Percentiles rank a stretch among this genome's conserved stretches.
Evolutionary conservation across 2,113 vertebrate genomes (phyloP).

Genomic region (Acrocephalus kingi): DNA sequence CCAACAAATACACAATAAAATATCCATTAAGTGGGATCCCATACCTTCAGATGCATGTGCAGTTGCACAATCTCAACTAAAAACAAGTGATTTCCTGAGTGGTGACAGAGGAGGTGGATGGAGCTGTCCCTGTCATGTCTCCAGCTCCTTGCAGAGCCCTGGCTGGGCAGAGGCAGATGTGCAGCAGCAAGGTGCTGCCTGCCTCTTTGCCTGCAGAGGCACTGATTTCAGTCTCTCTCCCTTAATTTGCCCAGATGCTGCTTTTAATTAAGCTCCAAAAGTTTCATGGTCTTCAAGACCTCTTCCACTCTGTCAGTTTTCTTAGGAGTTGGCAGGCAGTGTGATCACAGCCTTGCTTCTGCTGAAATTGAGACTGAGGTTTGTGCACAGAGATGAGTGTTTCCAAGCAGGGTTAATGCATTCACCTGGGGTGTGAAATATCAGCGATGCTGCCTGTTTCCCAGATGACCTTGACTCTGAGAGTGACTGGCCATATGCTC

Average conservation of each 20-base stretch:
- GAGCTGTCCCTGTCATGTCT: not conserved
- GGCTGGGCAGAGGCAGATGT: not conserved
- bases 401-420: constrained; percentile 22
- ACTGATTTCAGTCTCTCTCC: not conserved
- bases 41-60: not conserved
- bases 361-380: not conserved
- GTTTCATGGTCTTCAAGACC: constrained; percentile 26
- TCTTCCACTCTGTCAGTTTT: constrained; percentile 22
- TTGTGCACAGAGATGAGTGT: not conserved
- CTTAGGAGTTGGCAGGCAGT: not conserved
- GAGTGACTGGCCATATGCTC: constrained; percentile 42
- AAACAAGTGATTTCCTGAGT: not conserved
- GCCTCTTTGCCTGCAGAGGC: not conserved
- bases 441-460: not conserved
- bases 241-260: constrained; percentile 56
- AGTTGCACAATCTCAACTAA: not conserved
- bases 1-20: not conserved
- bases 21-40: not conserved
- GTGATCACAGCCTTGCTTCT: not conserved
- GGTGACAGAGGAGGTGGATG: not conserved
- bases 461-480: constrained; percentile 25
- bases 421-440: constrained; percentile 49
- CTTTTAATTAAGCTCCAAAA: constrained; percentile 56
- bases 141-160: not conserved
- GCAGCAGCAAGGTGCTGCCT: constrained; percentile 39